Evolutionary conservation across 2,797 vertebrate genomes (phyloP).

Genomic region (Pempheris klunzingeri): DNA sequence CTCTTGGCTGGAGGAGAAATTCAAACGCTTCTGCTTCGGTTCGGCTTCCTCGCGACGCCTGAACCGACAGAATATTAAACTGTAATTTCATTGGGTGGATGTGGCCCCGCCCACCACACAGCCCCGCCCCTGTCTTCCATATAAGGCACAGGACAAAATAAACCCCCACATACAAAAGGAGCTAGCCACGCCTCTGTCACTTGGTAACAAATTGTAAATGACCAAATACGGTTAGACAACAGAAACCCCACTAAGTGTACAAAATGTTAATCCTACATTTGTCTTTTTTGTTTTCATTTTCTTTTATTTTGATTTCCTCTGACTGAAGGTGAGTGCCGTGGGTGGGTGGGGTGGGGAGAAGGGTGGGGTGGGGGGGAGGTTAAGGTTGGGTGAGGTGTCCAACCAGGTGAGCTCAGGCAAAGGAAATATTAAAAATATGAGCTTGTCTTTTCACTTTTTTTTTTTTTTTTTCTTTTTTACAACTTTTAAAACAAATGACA

Average conservation of each 20-base stretch:
- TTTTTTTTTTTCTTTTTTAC: slow-evolving; percentile 58
- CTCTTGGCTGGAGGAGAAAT: slow-evolving; percentile 84
- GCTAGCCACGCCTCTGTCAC: slow-evolving; percentile 86
- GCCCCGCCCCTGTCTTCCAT: slow-evolving; percentile 90
- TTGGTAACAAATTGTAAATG: slow-evolving; percentile 87
- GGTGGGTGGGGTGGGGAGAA: slow-evolving; percentile 30
- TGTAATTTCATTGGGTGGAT: slow-evolving; percentile 81
- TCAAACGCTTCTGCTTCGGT: slow-evolving; percentile 81
- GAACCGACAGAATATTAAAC: slow-evolving; percentile 76
- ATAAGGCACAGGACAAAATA: slow-evolving; percentile 99
- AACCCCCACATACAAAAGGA: slow-evolving; percentile 90
- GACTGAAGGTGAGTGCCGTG: slow-evolving; percentile 70
- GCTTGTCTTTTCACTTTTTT: slow-evolving; percentile 81
- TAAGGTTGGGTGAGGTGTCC: slow-evolving; percentile 46
- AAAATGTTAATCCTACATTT: slow-evolving; percentile 91
- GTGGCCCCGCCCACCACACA: slow-evolving; percentile 81
- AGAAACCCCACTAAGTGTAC: slow-evolving; percentile 92
- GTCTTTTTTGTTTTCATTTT: slow-evolving; percentile 70
- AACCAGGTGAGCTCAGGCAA: slow-evolving; percentile 74
- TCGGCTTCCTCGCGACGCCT: slow-evolving; percentile 45
- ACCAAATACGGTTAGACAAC: slow-evolving; percentile 88
- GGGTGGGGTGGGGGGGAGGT: slow-evolving; percentile 1
- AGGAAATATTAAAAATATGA: slow-evolving; percentile 87
- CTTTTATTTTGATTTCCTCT: slow-evolving; percentile 66
- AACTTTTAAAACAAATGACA: slow-evolving; percentile 88